Conservation (phyloP, 2,797 vertebrate species). For the Mus minutoides region DNA sequence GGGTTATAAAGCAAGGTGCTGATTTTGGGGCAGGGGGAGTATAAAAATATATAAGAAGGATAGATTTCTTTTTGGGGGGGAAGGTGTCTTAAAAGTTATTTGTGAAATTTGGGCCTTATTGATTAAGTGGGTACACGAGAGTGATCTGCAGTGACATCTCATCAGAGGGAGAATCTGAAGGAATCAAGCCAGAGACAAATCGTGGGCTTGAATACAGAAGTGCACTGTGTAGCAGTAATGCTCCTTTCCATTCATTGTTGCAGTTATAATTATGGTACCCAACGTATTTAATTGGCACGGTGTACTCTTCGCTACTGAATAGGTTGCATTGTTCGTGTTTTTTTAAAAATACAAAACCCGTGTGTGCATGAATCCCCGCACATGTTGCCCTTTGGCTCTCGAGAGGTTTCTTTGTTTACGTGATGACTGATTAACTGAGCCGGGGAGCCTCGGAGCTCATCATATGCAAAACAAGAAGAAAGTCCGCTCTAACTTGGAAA, state of each 20-base stretch:
- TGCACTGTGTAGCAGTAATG: constrained; percentile 83
- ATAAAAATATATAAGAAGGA: not conserved
- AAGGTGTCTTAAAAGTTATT: not conserved
- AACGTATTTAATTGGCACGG: constrained; percentile 87
- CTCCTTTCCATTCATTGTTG: constrained; percentile 86
- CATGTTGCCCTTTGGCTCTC: constrained; percentile 83
- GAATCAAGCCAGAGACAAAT: constrained; percentile 81
- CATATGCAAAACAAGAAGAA: constrained; percentile 69
- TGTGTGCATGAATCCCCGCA: constrained; percentile 82
- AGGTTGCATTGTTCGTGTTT: constrained; percentile 86
- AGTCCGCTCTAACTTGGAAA: constrained; percentile 53
- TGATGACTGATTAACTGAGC: constrained; percentile 86
- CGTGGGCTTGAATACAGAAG: constrained; percentile 79
- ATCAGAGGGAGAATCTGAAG: constrained; percentile 81
- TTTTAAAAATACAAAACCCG: constrained; percentile 75
- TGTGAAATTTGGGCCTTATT: not conserved
- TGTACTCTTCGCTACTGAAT: constrained; percentile 86
- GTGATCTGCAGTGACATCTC: constrained; percentile 78
- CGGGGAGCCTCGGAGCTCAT: constrained; percentile 77
- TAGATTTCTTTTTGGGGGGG: not conserved
- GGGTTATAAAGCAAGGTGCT: not conserved
- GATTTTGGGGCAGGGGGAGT: not conserved
- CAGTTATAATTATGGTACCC: constrained; percentile 88
- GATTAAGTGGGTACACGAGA: not conserved
- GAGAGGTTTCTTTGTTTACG: constrained; percentile 88